A percentile compares a stretch with the other conserved stretches of the same genome.
These are phyloP conservation scores for Anoplophora glabripennis DNA, from an alignment of 1,140 invertebrate genomes.

Conservation along the genomic window DNA sequence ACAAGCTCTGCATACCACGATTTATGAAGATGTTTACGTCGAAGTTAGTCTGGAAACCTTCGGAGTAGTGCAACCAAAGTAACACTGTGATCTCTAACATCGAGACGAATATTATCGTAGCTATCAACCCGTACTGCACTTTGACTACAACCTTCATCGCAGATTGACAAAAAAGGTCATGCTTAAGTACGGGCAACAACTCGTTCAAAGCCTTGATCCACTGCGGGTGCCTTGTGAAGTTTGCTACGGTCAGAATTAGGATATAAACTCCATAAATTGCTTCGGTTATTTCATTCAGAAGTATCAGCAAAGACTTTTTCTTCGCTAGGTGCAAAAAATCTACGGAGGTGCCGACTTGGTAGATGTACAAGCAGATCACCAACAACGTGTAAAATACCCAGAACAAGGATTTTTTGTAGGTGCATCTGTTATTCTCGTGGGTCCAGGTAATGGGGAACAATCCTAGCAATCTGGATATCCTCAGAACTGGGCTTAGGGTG, in stretches of 20 bases:
- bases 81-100: constrained; percentile 14
- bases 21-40: constrained; percentile 28
- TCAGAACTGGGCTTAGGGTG: constrained; percentile 25
- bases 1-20: constrained; percentile 26
- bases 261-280: constrained; percentile 33
- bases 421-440: constrained; percentile 25
- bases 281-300: constrained; percentile 36
- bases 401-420: constrained; percentile 24
- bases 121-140: constrained; percentile 25
- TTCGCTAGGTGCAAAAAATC: constrained; percentile 30
- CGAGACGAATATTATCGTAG: constrained; percentile 10
- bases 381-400: constrained; percentile 31
- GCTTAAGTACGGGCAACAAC: constrained; percentile 21
- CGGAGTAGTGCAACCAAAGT: constrained; percentile 28
- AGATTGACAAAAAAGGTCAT: constrained; percentile 35
- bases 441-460: constrained; percentile 32
- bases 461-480: constrained; percentile 29
- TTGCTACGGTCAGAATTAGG: constrained; percentile 20
- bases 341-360: constrained; percentile 20
- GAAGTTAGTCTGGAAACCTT: constrained; percentile 28
- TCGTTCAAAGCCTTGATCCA: constrained; percentile 34
- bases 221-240: constrained; percentile 25
- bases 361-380: constrained; percentile 13
- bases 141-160: constrained; percentile 16
- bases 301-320: constrained; percentile 29